Percentiles rank a stretch among this genome's conserved stretches.
Evolutionary conservation across 2,113 vertebrate genomes (phyloP).

Genomic region (Poicephalus gulielmi): DNA sequence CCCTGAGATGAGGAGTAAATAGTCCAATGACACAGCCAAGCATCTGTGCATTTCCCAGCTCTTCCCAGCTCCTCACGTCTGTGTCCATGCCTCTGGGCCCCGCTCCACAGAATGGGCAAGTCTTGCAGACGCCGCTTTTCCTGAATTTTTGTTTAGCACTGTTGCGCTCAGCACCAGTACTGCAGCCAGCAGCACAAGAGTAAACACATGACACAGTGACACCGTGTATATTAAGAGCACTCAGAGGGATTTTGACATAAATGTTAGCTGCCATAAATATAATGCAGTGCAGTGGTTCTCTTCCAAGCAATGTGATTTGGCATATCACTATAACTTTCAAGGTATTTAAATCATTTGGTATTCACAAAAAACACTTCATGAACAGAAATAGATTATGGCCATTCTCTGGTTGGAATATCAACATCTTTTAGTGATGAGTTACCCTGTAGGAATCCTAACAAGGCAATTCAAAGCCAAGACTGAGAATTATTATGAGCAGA

Average conservation of each 20-base stretch:
- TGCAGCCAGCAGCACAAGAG: not conserved
- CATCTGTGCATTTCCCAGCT: not conserved
- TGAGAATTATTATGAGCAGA: not conserved
- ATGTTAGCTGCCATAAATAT: not conserved
- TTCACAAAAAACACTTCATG: not conserved
- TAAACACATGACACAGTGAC: not conserved
- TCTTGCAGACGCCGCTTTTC: not conserved
- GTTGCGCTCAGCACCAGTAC: accelerated
- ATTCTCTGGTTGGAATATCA: not conserved
- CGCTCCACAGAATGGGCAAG: not conserved
- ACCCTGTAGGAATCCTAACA: not conserved
- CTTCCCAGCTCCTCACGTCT: not conserved
- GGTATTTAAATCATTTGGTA: not conserved
- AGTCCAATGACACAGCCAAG: not conserved
- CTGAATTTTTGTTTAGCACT: not conserved
- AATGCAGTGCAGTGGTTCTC: not conserved
- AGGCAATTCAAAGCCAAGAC: not conserved
- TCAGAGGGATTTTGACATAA: not conserved
- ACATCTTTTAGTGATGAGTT: not conserved
- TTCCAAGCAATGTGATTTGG: not conserved
- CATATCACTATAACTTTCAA: not conserved
- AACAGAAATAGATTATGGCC: not conserved
- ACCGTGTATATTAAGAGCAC: not conserved
- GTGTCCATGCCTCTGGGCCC: not conserved
- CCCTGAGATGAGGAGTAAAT: not conserved